Conservation (phyloP, 2,888 invertebrate species). For the Drosophila mercatorum region DNA sequence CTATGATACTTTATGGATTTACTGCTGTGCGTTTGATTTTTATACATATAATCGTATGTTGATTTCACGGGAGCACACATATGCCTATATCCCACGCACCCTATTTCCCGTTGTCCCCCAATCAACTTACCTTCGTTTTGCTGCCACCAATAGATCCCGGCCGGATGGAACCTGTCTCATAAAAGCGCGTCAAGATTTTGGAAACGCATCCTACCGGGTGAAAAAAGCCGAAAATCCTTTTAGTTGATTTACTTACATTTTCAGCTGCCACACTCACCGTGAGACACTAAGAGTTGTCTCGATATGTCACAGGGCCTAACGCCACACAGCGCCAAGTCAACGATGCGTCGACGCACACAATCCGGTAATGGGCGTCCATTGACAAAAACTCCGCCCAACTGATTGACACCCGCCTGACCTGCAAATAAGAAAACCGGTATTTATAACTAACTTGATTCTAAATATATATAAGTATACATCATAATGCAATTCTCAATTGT, state of each 20-base stretch:
- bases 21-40: slow-evolving; percentile 77
- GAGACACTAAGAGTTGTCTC: slow-evolving; percentile 96
- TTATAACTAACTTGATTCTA: background rate
- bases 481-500: too few relatives aligned
- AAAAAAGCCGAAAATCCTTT: slow-evolving; percentile 14
- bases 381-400: slow-evolving; percentile 98
- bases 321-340: slow-evolving; percentile 96
- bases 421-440: slow-evolving; percentile 45
- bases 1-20: slow-evolving; percentile 73
- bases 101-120: background rate
- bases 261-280: slow-evolving; percentile 86
- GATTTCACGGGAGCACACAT: slow-evolving; percentile 67
- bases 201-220: slow-evolving; percentile 92
- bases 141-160: slow-evolving; percentile 98
- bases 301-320: slow-evolving; percentile 99
- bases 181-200: slow-evolving; percentile 97
- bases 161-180: slow-evolving; percentile 97
- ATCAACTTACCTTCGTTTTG: slow-evolving; percentile 92
- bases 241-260: slow-evolving; percentile 2
- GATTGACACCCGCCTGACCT: slow-evolving; percentile 99
- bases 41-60: slow-evolving; percentile 68
- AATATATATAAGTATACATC: background rate
- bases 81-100: slow-evolving; percentile 55
- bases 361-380: slow-evolving; percentile 98
- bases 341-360: slow-evolving; percentile 96